phyloP scores from a whole-genome alignment of 2,797 vertebrate species.

The Podarcis siculus region DNA sequence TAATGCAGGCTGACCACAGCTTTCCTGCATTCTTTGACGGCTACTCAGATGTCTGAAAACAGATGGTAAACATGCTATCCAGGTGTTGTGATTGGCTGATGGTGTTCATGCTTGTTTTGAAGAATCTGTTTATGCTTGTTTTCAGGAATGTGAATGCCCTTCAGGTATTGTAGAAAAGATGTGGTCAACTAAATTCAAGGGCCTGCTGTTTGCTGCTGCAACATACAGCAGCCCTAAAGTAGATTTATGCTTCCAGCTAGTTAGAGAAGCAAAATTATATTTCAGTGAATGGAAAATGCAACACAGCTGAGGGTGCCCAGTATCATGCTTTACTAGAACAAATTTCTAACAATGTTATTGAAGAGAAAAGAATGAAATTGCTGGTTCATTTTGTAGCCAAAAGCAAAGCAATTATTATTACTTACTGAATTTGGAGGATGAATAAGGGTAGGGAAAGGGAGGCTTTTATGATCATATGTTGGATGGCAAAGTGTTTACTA shows the following conservation, averaged over 20 bases:
- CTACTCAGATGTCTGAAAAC: not conserved
- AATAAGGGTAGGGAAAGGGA: conserved; percentile 34
- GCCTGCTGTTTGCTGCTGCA: not conserved
- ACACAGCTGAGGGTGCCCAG: not conserved
- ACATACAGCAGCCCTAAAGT: not conserved
- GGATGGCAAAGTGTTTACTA: not conserved
- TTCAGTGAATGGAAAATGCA: not conserved
- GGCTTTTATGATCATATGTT: conserved; percentile 44
- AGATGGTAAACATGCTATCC: not conserved
- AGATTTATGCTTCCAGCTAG: not conserved
- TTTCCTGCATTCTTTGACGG: not conserved
- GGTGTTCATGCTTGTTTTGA: not conserved
- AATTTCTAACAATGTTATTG: conserved; percentile 21
- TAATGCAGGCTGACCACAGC: not conserved
- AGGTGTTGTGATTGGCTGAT: not conserved
- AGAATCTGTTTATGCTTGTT: not conserved
- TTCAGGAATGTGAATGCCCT: not conserved
- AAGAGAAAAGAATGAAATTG: conserved; percentile 46
- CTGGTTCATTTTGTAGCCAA: conserved; percentile 55
- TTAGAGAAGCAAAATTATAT: not conserved
- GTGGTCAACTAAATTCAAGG: not conserved
- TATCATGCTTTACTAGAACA: conserved; percentile 43
- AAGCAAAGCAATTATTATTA: conserved; percentile 68
- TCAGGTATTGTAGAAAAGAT: not conserved
- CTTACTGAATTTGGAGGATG: conserved; percentile 37